Conservation (phyloP, 2,797 vertebrate species). For the Eulemur albifrons region DNA sequence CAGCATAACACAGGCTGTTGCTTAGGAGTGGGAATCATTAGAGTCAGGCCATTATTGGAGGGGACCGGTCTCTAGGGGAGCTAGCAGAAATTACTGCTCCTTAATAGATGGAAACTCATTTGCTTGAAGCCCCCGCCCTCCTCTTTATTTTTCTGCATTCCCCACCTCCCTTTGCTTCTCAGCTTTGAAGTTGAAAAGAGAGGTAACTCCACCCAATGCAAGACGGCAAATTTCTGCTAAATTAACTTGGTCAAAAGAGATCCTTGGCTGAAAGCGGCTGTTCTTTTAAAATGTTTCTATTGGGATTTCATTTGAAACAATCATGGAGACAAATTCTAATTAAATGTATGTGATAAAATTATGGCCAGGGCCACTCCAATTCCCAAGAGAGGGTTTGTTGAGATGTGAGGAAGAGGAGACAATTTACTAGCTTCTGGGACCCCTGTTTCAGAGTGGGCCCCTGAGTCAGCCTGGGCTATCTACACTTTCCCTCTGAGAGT, state of each 20-base stretch:
- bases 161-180: conserved; percentile 43
- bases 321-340: conserved; percentile 63
- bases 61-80: conserved; percentile 65
- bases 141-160: conserved; percentile 63
- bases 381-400: conserved; percentile 43
- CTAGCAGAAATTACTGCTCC: conserved; percentile 68
- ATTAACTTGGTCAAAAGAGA: conserved; percentile 70
- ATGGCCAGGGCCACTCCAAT: conserved; percentile 45
- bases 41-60: conserved; percentile 66
- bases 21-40: conserved; percentile 70
- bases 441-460: neutral
- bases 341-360: conserved; percentile 65
- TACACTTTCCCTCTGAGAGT: neutral
- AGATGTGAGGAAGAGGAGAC: neutral
- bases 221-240: conserved; percentile 70
- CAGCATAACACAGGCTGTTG: conserved; percentile 70
- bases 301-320: conserved; percentile 63
- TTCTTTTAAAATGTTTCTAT: conserved; percentile 66
- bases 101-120: conserved; percentile 73
- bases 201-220: conserved; percentile 50
- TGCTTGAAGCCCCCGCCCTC: conserved; percentile 64
- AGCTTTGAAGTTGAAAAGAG: conserved; percentile 68
- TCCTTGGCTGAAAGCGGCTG: conserved; percentile 54
- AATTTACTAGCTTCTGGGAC: neutral
- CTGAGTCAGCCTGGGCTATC: neutral